Conservation (phyloP, 2,888 invertebrate genomes). For the Salticus scenicus region DNA sequence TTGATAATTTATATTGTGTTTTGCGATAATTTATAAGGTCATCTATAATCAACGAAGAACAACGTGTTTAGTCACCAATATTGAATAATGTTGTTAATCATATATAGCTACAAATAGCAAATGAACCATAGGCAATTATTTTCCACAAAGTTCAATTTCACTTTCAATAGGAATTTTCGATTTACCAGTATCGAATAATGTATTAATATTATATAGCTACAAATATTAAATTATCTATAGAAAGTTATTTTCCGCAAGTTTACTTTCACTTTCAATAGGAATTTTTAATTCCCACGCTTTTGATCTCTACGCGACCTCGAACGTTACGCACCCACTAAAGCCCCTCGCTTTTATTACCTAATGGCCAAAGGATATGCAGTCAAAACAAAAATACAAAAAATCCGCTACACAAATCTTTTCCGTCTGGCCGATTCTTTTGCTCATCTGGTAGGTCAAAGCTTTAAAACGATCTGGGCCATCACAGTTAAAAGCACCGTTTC, state of each 20-base stretch:
- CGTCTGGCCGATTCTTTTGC: constrained; percentile 28
- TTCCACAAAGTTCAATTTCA: too few relatives aligned
- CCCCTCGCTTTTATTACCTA: constrained; percentile 43
- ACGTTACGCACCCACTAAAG: constrained; percentile 50
- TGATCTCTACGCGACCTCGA: constrained; percentile 44
- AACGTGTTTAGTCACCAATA: too few relatives aligned
- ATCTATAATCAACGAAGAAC: too few relatives aligned
- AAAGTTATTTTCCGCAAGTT: constrained; percentile 3
- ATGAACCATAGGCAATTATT: too few relatives aligned
- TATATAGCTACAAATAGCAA: too few relatives aligned
- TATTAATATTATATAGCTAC: too few relatives aligned
- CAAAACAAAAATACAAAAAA: constrained; percentile 25
- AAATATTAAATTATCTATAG: too few relatives aligned
- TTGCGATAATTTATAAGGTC: too few relatives aligned
- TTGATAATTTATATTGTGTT: too few relatives aligned
- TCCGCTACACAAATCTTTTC: constrained; percentile 16
- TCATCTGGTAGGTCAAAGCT: constrained; percentile 43
- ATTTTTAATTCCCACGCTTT: constrained; percentile 56
- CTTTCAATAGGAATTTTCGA: too few relatives aligned
- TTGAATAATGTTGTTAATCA: too few relatives aligned
- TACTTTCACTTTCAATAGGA: constrained; percentile 36
- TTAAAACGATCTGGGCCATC: constrained; percentile 47
- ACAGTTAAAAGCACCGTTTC: constrained; percentile 8
- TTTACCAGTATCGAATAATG: too few relatives aligned
- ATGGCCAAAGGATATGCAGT: constrained; percentile 40